A percentile compares a stretch with the other conserved stretches of the same genome.
Evolutionary conservation across 2,113 vertebrate genomes (phyloP).

Genomic region (Lucifuga dentata): DNA sequence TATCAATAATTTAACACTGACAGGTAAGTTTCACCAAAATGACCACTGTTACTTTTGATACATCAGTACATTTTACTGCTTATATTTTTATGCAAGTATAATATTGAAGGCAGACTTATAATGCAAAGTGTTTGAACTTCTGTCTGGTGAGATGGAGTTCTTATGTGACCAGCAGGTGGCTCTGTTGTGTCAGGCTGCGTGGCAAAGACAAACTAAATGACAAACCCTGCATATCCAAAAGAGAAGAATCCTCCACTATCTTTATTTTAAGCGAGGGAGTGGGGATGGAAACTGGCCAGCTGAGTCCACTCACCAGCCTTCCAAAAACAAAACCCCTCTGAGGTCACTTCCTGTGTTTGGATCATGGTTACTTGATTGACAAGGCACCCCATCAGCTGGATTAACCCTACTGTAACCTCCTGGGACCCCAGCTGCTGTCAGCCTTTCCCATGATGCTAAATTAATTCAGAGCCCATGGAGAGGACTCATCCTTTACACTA

Average conservation of each 20-base stretch:
- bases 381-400: conserved; percentile 13
- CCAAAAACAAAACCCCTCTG: conserved; percentile 6
- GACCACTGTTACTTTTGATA: too few species aligned
- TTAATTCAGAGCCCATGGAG: conserved; percentile 18
- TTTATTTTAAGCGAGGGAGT: neutral
- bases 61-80: too few species aligned
- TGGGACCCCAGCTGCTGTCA: conserved; percentile 40
- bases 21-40: too few species aligned
- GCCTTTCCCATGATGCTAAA: conserved; percentile 49
- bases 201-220: neutral
- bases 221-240: neutral
- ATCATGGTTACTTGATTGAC: conserved; percentile 18
- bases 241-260: conserved; percentile 1
- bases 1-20: too few species aligned
- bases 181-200: conserved; percentile 1
- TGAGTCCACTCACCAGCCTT: conserved; percentile 1
- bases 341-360: neutral
- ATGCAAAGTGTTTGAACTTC: neutral
- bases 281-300: conserved; percentile 13
- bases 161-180: conserved; percentile 46
- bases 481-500: conserved; percentile 1
- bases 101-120: too few species aligned
- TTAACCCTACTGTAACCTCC: conserved; percentile 52
- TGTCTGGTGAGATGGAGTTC: neutral
- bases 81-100: too few species aligned